These are phyloP conservation scores for Chamaetylas fuelleborni DNA, from an alignment of 2,113 vertebrate species.

Conservation along the genomic window DNA sequence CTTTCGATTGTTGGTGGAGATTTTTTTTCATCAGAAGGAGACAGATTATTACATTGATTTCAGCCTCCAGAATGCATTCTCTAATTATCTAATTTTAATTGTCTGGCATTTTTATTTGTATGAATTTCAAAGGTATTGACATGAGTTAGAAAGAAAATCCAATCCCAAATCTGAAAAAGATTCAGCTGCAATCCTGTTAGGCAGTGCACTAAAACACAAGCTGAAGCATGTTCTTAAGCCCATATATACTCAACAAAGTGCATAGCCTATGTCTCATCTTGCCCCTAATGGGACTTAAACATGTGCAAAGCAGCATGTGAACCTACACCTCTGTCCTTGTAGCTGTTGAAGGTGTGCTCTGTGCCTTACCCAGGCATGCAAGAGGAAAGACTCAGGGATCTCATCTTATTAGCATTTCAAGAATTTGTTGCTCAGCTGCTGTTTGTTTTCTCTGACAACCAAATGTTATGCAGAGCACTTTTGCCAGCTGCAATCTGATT, in stretches of 20 bases:
- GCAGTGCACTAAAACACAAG: background rate
- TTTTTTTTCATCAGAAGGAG: background rate
- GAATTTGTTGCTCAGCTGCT: constrained; percentile 32
- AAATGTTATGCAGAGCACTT: constrained; percentile 34
- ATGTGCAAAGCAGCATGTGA: background rate
- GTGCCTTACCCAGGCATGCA: background rate
- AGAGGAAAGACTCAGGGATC: background rate
- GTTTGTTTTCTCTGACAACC: constrained; percentile 66
- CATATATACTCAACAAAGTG: background rate
- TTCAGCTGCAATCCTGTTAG: background rate
- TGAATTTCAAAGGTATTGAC: background rate
- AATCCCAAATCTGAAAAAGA: background rate
- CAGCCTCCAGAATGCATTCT: background rate
- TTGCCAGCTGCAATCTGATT: constrained; percentile 66
- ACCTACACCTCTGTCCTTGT: background rate
- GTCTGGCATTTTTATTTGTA: background rate
- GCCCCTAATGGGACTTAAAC: background rate
- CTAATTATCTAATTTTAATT: constrained; percentile 27
- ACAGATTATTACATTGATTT: constrained; percentile 36
- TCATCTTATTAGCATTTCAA: constrained; percentile 35
- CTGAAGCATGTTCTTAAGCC: background rate
- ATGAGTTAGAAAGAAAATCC: background rate
- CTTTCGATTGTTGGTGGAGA: background rate
- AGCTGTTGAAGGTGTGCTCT: background rate
- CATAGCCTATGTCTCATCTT: background rate